Evolutionary conservation across 1,140 invertebrate species (phyloP), one percentile per base, ranked within the genome.

Genomic region (Cyphomyrmex costatus): DNA sequence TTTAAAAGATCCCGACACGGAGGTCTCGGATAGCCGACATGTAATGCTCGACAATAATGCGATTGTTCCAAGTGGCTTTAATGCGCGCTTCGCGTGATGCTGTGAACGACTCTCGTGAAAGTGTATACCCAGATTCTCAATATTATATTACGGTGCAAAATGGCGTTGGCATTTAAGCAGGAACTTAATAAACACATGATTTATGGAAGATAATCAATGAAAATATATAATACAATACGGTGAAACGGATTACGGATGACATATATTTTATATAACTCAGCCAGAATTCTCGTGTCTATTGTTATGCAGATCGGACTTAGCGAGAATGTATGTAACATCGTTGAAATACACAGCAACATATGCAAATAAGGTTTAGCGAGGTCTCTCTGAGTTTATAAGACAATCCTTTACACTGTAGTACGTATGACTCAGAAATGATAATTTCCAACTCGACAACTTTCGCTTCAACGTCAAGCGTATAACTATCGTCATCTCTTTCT

Each of bases 31-130:
- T 83, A 61, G 24, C 68, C 66, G 79, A 60, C 79, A 73, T 83
- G 68, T 74, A 83, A 83, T 74, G 68, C 79, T 60, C 79, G 68
- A 83, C 79, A 83, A 83, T 83, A 83, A 83, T 83, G n/a, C 79
- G 79, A 83, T 83, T 74, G 79, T 83, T 83, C 68, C 79, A 73
- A 83, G 66, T 83, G 79, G 68, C 68, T 83, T 83, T 83, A 83
- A 83, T 83, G 79, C 79, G 27, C 68, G 79, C 79, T 73, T 83
- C 53, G 79, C 79, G 79, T 74, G 79, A 83, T 74, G 79, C 36
- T 83, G 68, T 7, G 53, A 36, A 58, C 36, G 33, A 58, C 51
- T 82, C 79, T 73, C 79, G 79, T 60, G 68, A 83, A 73, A 73
- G 79, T 73, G 53, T 36, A 51, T 16, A 21, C 53, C 27, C 19